These are phyloP conservation scores for Epinephelus moara DNA, from an alignment of 2,113 vertebrate species.

Conservation along the genomic window DNA sequence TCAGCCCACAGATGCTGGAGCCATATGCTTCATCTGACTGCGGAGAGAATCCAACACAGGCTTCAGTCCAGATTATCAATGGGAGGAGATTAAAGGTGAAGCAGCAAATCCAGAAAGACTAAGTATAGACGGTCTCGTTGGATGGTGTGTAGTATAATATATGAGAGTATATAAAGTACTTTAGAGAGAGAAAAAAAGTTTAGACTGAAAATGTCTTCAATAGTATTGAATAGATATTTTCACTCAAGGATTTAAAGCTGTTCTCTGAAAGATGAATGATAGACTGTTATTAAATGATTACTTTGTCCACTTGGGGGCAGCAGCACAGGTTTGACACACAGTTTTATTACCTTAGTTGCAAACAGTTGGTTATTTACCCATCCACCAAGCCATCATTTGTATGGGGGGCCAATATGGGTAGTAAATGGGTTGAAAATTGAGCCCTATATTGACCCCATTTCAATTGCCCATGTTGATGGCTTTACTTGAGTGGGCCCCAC, in stretches of 20 bases:
- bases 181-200: background rate
- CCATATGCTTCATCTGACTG: constrained; percentile 76
- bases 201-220: background rate
- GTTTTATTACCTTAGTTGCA: background rate
- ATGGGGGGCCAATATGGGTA: no score
- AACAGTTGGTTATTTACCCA: background rate
- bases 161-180: background rate
- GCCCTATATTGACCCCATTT: no score
- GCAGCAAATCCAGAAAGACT: constrained; percentile 25
- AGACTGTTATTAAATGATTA: background rate
- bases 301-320: background rate
- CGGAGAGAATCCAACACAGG: constrained; percentile 60
- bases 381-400: no score
- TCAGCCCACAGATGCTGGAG: constrained; percentile 72
- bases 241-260: background rate
- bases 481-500: no score
- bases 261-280: background rate
- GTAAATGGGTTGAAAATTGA: no score
- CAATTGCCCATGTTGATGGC: no score
- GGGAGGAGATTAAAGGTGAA: constrained; percentile 64
- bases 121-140: constrained; percentile 2
- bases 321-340: background rate
- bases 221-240: background rate
- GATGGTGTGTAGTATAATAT: background rate
- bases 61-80: constrained; percentile 70